Evolutionary conservation across 2,797 vertebrate genomes (phyloP).

Genomic region (Helarctos malayanus): DNA sequence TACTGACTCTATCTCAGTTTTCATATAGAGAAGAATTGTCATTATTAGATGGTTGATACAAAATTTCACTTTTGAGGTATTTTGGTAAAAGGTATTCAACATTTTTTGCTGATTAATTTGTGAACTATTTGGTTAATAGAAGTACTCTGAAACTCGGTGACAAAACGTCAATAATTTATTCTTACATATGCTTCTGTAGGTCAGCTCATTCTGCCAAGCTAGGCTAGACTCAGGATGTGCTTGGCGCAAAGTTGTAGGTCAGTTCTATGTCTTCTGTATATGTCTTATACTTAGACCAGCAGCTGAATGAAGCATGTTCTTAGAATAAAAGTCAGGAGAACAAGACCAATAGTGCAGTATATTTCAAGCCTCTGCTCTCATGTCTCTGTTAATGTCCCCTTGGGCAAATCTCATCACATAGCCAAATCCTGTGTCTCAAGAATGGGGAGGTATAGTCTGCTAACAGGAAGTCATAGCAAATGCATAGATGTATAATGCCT

Average conservation of each 20-base stretch:
- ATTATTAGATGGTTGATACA: background rate
- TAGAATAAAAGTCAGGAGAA: background rate
- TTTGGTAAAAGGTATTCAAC: background rate
- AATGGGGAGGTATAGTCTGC: background rate
- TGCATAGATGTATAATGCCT: background rate
- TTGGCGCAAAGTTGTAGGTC: background rate
- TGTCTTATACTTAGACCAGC: background rate
- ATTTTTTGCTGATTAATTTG: background rate
- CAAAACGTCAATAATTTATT: background rate
- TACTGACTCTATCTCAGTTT: background rate
- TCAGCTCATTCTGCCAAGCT: background rate
- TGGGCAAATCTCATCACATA: background rate
- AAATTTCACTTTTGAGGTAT: background rate
- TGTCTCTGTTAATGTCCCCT: background rate
- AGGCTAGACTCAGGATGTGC: background rate
- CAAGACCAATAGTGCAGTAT: background rate
- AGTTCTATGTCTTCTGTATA: background rate
- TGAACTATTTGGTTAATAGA: background rate
- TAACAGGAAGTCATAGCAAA: background rate
- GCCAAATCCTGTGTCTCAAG: background rate
- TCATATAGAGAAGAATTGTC: background rate
- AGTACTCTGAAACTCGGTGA: background rate
- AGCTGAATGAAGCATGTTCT: background rate
- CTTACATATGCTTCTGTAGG: background rate
- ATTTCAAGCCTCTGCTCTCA: background rate